Evolutionary conservation across 2,113 vertebrate species (phyloP).

Genomic region (Ahaetulla prasina): DNA sequence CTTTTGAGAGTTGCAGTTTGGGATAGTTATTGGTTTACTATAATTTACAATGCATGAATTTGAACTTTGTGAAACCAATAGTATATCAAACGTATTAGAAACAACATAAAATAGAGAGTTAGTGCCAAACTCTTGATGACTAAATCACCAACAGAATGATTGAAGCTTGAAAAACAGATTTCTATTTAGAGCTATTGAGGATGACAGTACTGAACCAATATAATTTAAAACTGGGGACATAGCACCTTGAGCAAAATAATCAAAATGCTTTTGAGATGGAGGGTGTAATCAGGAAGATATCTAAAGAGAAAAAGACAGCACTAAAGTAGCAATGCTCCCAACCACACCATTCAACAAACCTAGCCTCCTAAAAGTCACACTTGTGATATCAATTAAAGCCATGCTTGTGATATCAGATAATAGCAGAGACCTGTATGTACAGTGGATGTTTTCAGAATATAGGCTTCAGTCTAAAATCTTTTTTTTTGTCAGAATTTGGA

Average conservation of each 20-base stretch:
- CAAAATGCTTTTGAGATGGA: not conserved
- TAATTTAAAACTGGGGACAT: not conserved
- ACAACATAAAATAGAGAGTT: conserved; percentile 16
- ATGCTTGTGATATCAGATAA: not conserved
- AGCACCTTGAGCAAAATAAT: not conserved
- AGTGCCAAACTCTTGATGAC: conserved; percentile 38
- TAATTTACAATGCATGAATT: conserved; percentile 25
- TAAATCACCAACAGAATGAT: conserved; percentile 29
- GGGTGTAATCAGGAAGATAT: not conserved
- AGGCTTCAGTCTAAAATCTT: not conserved
- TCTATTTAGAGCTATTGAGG: not conserved
- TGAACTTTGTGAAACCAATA: conserved; percentile 36
- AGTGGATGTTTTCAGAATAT: not conserved
- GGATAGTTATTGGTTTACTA: conserved; percentile 33
- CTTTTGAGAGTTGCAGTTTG: conserved; percentile 6
- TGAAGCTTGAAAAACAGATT: conserved; percentile 15
- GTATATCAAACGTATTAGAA: conserved; percentile 19
- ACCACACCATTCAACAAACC: not conserved
- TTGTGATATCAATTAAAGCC: not conserved
- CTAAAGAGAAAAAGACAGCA: not conserved
- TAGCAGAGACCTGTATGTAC: not conserved
- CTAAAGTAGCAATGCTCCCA: not conserved
- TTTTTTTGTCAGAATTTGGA: no score
- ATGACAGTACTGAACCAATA: not conserved
- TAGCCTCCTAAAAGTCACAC: not conserved